Base-by-base conservation (phyloP, 2,113 vertebrate species). In the Lagenorhynchus albirostris region DNA sequence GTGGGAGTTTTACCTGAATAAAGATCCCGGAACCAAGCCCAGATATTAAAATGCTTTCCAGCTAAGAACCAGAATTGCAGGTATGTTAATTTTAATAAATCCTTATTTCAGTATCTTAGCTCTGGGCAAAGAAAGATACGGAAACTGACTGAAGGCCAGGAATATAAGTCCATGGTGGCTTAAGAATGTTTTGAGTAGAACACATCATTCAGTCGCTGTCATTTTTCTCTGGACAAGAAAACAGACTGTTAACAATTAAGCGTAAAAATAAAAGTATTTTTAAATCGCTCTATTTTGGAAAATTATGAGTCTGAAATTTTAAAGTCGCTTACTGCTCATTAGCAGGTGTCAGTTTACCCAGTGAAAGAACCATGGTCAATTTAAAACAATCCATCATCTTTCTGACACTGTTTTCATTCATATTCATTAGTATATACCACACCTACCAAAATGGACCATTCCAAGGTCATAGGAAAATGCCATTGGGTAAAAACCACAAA, bases 81-180 rank as follows among this genome's bases (percentile, higher is more conserved):
- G 94, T 96, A 96, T 96, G 92, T 85, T 97, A 12, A 94, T 93
- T 82, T 96, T 65, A 80, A 74, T 90, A 96, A 96, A 92, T 91
- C 70, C 60, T 55, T 70, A 63, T 74, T 96, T 93, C 58, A 83
- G 93, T 91, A 80, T 96, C 92, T 94, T 96, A 36, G 80, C 94
- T 88, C 38, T 50, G 21, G 81, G 94, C 65, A 88, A 96, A 93
- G 86, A 94, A 94, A 95, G 79, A 92, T 84, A 47, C 0, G 6
- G 94, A 96, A 96, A 96, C 38, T 29, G 83, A 96, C 5, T 70
- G 83, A 87, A 96, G 17, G n/a, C 38, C 65, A 87, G 73, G 31
- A 94, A 94, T 31, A 65, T 73, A 65, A 67, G 33, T 87, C 58
- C 47, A 33, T 47, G 38, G 20, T 85, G 47, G 62, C 44, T 50